Evolutionary conservation across 2,888 invertebrate species (phyloP).

Genomic region (Netelia inedita): DNA sequence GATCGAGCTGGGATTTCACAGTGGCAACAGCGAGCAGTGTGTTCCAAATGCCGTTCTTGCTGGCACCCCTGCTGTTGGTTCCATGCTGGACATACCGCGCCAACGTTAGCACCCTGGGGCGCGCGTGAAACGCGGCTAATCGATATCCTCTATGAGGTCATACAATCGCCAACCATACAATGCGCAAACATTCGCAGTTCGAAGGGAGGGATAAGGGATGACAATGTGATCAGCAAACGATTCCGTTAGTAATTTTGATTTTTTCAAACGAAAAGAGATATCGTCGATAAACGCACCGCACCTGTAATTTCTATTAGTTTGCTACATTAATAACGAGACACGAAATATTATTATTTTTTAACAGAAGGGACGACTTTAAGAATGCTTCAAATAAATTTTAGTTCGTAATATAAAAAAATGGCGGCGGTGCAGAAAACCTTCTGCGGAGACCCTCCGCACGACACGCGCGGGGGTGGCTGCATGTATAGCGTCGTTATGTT

Average conservation of each 20-base stretch:
- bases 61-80: neutral
- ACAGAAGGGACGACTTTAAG: too few species aligned
- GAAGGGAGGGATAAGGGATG: neutral
- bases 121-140: conserved; percentile 42
- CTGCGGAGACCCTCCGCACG: too few species aligned
- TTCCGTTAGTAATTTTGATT: neutral
- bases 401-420: too few species aligned
- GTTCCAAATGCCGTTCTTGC: conserved; percentile 29
- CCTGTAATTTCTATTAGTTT: neutral
- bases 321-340: neutral
- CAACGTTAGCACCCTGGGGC: conserved; percentile 36
- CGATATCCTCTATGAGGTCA: conserved; percentile 48
- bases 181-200: conserved; percentile 6
- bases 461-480: too few species aligned
- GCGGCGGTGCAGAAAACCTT: too few species aligned
- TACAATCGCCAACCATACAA: neutral
- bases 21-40: conserved; percentile 11
- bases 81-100: conserved; percentile 38
- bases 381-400: too few species aligned
- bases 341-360: too few species aligned
- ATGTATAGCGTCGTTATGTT: too few species aligned
- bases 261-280: neutral
- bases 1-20: conserved; percentile 60
- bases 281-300: neutral
- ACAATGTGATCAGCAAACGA: neutral